Conservation (phyloP, 1,140 invertebrate genomes). For the Argopecten irradians region DNA sequence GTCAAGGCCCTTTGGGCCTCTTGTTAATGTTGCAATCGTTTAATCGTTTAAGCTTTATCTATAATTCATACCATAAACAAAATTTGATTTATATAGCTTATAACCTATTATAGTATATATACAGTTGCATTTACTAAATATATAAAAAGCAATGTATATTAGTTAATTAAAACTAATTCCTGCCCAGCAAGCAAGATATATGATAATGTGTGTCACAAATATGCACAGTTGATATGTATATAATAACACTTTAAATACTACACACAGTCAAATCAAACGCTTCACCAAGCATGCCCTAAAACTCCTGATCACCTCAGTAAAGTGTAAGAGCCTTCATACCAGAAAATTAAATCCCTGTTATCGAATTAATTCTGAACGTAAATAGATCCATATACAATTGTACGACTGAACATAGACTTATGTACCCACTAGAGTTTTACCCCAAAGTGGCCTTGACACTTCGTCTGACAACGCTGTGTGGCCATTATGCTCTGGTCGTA, state of each 20-base stretch:
- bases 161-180: no score
- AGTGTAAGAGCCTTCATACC: background rate
- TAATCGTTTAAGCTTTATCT: no score
- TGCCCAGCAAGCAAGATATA: background rate
- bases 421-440: background rate
- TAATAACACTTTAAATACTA: background rate
- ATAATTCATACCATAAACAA: no score
- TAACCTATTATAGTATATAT: no score
- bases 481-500: background rate
- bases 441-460: background rate
- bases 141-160: no score
- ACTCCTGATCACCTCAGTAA: background rate
- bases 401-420: background rate
- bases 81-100: no score
- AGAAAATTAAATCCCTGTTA: constrained; percentile 18
- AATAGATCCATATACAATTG: background rate
- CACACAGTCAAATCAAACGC: background rate
- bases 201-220: no score
- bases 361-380: background rate
- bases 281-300: background rate
- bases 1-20: no score
- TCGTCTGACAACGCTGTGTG: background rate
- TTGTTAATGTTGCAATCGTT: no score
- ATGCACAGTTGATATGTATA: background rate
- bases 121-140: no score